Evolutionary conservation across 2,888 invertebrate species (phyloP), one percentile per base, ranked within the genome.

Genomic region (Cerceris rybyensis): DNA sequence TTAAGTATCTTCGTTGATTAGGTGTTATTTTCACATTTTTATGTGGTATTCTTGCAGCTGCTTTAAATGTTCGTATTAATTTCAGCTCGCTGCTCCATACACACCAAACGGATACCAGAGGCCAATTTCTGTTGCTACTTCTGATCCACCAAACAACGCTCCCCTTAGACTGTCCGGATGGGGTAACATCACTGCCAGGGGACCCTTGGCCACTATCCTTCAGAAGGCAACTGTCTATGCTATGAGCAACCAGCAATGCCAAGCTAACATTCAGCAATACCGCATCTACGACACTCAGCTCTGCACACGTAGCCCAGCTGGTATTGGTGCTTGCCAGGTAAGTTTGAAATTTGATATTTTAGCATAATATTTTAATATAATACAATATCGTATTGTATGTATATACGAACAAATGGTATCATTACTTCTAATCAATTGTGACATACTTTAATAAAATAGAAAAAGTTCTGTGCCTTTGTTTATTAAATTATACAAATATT

Each of bases 321-420:
- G 81, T 72, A 52, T 67, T n/a, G 81, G 81, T 8, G 77, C 70
- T 41, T 81, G 81, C 67, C 52, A 42, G 43, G 81, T 80, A 39
- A 75, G 52, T 59, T 49, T 61, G 14, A 11, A 28, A 9, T 64
- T 28, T 8, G 2, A 28, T 9, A 9, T 52, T 39, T 28, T 64
- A 14, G 52, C 0, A 16, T 49, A 7, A 8, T 49, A 52, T 50
- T 13, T 63, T 50, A 14, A 0, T 50, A 0, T 50, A 9, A 50
- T 61, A n/a, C 7, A 28, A 43, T 46, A 46, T 7, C 41, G 13
- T 2, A 28, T 28, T 28, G 28, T 28, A 1, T 28, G 28, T 28
- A 28, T 4, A 28, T 28, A 28, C 28, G 28, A 4, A 28, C 28
- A 28, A 28, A 28, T 28, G 4, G 28, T 28, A 28, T 28, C 4